Base-by-base conservation (phyloP, 2,113 vertebrate genomes). In the Rhombomys opimus region DNA sequence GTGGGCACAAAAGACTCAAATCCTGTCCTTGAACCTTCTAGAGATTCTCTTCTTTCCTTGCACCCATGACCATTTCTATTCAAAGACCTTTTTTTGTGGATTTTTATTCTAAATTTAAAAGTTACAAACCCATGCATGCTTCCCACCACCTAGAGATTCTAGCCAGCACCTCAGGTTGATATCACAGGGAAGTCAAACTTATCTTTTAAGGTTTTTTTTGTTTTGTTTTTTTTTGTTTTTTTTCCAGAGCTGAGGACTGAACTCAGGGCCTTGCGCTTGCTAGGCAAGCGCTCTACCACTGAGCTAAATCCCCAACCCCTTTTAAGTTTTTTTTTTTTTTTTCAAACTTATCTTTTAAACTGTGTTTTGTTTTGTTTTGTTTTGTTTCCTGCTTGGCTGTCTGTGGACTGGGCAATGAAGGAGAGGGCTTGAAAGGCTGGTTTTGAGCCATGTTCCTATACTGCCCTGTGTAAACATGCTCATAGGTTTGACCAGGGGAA, bases 21-120 rank as follows among this genome's bases (percentile, higher is more conserved):
- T 38, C 38, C 54, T 54, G 46, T 73, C 52, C 68, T 59, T 46
- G 57, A 61, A 72, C 90, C 54, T 86, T 70, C 72, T 7, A 70
- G 90, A 84, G 12, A 23, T 38, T 82, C 57, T 63, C 65, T 70
- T 59, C 12, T 72, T 18, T 20, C 89, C 67, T 93, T 2, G 10
- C 7, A 20, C 13, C 63, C n/a, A 7, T 63, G 73, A 7, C 17
- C 14, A 41, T 9, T 96, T 84, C 41, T 46, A 76, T 27, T 77
- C 63, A 77, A 59, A 61, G 11, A 57, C 12, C 18, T 65, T 76
- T 72, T 50, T 14, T 73, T 46, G 27, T 57, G 25, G 50, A 17
- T 46, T 68, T 92, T 84, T 65, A 72, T 59, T 22, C 84, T 75
- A 50, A 90, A 76, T 89, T 85, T 70, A 6, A 67, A 90, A 90